A percentile compares a stretch with the other conserved stretches of the same genome.
Evolutionary conservation across 2,113 vertebrate species (phyloP).

Genomic region (Hypocryptadius cinnamomeus): DNA sequence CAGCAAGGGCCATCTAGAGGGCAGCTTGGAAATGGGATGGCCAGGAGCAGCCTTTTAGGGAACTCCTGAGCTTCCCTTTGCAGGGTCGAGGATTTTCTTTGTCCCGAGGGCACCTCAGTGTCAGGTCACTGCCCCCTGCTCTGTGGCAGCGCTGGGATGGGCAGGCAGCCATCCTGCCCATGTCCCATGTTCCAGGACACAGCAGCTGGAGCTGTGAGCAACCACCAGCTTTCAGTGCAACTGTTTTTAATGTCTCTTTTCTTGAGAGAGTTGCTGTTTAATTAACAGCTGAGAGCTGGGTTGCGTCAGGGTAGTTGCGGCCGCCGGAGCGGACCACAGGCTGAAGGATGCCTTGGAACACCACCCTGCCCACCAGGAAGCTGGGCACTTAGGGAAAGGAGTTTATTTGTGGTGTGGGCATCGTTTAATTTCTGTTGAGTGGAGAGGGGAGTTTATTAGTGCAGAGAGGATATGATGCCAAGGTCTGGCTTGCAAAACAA

Average conservation of each 20-base stretch:
- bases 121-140: background rate
- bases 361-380: slow-evolving; percentile 24
- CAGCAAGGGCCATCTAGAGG: slow-evolving; percentile 22
- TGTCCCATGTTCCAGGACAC: background rate
- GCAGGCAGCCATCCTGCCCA: background rate
- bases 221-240: background rate
- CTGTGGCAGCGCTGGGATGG: accelerated
- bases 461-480: background rate
- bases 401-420: slow-evolving; percentile 28
- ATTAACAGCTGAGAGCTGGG: slow-evolving; percentile 14
- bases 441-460: slow-evolving; percentile 10
- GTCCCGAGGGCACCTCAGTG: background rate
- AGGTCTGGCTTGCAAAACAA: slow-evolving; percentile 14
- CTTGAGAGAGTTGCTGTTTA: slow-evolving; percentile 11
- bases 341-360: slow-evolving; percentile 4
- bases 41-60: background rate
- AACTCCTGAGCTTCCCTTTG: background rate
- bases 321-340: background rate
- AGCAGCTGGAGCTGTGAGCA: background rate
- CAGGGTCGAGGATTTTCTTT: background rate
- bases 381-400: background rate
- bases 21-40: background rate
- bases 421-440: background rate
- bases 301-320: background rate
- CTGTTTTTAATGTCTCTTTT: background rate